phyloP scores from a whole-genome alignment of 2,113 vertebrate genomes.

The Phylloscopus trochiloides region DNA sequence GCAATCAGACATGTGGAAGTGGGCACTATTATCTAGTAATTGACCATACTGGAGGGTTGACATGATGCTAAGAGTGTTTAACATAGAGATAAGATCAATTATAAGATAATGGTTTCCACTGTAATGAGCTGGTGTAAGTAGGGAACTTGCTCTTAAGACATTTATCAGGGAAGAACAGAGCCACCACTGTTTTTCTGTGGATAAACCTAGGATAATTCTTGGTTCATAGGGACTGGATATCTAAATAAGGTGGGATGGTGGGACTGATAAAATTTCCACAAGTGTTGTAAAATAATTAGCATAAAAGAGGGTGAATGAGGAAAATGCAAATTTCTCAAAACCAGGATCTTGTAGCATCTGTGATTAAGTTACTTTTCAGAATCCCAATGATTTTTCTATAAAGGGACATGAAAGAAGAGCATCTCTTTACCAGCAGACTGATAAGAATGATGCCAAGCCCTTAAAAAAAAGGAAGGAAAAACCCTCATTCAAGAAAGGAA shows the following conservation, averaged over 20 bases:
- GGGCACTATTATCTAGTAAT: slow-evolving; percentile 71
- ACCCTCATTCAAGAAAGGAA: background rate
- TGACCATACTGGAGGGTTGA: slow-evolving; percentile 68
- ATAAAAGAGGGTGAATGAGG: background rate
- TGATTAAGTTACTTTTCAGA: background rate
- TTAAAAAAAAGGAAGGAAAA: background rate
- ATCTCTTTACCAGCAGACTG: background rate
- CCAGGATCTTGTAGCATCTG: background rate
- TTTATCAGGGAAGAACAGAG: slow-evolving; percentile 8
- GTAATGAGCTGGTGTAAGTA: slow-evolving; percentile 33
- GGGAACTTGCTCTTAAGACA: slow-evolving; percentile 15
- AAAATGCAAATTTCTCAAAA: background rate
- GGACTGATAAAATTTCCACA: background rate
- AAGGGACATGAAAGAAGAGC: background rate
- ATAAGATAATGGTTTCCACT: slow-evolving; percentile 54
- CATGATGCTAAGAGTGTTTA: slow-evolving; percentile 71
- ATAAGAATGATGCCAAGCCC: background rate
- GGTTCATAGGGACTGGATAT: background rate
- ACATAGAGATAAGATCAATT: slow-evolving; percentile 70
- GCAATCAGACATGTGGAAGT: slow-evolving; percentile 67
- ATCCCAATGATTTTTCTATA: background rate
- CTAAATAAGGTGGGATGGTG: background rate
- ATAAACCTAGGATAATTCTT: background rate
- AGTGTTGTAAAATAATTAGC: background rate
- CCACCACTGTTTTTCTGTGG: background rate